Percentiles rank a stretch among this genome's conserved stretches.
Evolutionary conservation across 2,888 invertebrate genomes (phyloP).

Genomic region (Limnephilus auricula): DNA sequence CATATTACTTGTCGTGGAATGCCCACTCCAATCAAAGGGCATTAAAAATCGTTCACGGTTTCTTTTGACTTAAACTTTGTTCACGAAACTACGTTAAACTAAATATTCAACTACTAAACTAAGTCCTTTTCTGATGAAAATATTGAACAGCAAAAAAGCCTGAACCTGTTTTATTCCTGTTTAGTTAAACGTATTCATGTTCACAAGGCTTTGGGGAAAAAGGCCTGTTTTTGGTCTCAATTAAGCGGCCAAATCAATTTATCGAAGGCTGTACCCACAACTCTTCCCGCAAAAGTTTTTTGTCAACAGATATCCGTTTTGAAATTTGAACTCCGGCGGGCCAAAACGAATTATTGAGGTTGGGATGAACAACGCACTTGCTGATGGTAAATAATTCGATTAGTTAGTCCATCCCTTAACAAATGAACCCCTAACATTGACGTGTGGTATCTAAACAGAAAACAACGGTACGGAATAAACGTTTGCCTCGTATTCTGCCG

Average conservation of each 20-base stretch:
- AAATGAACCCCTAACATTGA: not conserved
- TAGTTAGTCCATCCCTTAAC: not conserved
- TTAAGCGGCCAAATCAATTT: not conserved
- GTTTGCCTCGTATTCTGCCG: not conserved
- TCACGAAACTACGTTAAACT: too few species aligned
- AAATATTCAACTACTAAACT: too few species aligned
- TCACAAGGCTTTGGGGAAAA: not conserved
- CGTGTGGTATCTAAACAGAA: not conserved
- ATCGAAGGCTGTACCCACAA: not conserved
- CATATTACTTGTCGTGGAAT: too few species aligned
- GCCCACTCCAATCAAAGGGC: too few species aligned
- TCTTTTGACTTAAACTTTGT: too few species aligned
- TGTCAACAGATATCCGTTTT: constrained; percentile 24
- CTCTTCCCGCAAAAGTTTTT: constrained; percentile 16
- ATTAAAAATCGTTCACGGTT: too few species aligned
- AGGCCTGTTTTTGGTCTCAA: not conserved
- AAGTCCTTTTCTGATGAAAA: too few species aligned
- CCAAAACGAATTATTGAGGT: constrained; percentile 30
- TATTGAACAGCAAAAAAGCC: not conserved
- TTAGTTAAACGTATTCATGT: not conserved
- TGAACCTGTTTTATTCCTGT: not conserved
- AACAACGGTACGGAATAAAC: not conserved
- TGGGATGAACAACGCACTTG: constrained; percentile 21
- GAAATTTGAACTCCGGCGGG: not conserved
- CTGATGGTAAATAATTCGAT: constrained; percentile 13